A percentile compares a stretch with the other conserved stretches of the same genome.
Evolutionary conservation across 2,888 invertebrate species (phyloP).

Genomic region (Venusia cambrica): DNA sequence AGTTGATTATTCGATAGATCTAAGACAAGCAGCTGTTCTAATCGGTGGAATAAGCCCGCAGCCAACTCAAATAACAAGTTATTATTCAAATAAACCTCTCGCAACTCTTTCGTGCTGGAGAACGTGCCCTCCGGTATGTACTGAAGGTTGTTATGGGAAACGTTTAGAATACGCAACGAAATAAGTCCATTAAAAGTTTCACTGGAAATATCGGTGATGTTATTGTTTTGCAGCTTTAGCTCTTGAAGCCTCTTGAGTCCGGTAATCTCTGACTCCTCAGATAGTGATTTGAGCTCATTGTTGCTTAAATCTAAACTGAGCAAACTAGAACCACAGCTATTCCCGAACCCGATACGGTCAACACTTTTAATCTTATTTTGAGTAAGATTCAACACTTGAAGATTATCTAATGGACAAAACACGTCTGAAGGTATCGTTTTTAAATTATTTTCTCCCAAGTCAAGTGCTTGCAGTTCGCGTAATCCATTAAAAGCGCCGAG

Average conservation of each 20-base stretch:
- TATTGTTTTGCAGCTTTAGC: constrained; percentile 90
- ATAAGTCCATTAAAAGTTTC: constrained; percentile 90
- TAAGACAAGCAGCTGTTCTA: constrained; percentile 92
- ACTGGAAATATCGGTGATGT: constrained; percentile 88
- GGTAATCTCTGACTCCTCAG: constrained; percentile 88
- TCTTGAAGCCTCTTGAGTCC: constrained; percentile 89
- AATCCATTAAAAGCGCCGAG: constrained; percentile 88
- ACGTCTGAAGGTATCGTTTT: constrained; percentile 88
- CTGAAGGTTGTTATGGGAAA: constrained; percentile 92
- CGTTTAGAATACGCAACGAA: constrained; percentile 89
- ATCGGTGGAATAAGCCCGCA: constrained; percentile 89
- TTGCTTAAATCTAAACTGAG: constrained; percentile 89
- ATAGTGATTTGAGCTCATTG: constrained; percentile 87
- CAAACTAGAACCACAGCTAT: constrained; percentile 85
- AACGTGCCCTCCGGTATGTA: constrained; percentile 91
- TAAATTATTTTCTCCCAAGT: constrained; percentile 90
- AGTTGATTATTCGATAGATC: constrained; percentile 93
- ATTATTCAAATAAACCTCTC: constrained; percentile 92
- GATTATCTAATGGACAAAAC: constrained; percentile 89
- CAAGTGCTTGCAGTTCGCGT: constrained; percentile 87
- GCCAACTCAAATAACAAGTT: constrained; percentile 93
- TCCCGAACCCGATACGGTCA: constrained; percentile 86
- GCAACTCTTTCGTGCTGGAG: constrained; percentile 89
- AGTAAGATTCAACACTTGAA: constrained; percentile 91
- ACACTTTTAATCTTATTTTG: constrained; percentile 89